These are phyloP conservation scores for Paralichthys olivaceus DNA, from an alignment of 2,113 vertebrate species.

Conservation along the genomic window DNA sequence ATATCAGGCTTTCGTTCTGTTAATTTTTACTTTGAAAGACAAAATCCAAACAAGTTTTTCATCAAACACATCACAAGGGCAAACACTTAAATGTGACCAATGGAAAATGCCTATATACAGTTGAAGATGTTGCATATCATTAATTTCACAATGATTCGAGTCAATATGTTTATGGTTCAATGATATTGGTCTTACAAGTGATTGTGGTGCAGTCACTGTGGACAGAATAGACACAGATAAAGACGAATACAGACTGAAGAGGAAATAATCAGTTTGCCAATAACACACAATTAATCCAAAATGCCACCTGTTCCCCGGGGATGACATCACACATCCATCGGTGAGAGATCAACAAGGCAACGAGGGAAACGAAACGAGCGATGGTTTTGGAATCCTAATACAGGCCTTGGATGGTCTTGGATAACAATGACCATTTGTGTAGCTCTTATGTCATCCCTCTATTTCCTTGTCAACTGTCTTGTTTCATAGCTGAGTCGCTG, in stretches of 20 bases:
- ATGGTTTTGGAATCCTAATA: slow-evolving; percentile 39
- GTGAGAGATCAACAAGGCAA: slow-evolving; percentile 39
- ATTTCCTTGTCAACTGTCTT: slow-evolving; percentile 17
- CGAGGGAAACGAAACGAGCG: slow-evolving; percentile 8
- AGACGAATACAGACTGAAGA: slow-evolving; percentile 13
- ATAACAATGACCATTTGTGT: slow-evolving; percentile 28
- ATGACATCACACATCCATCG: slow-evolving; percentile 26
- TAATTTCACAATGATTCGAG: not conserved
- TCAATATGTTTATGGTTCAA: not conserved
- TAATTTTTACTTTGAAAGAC: not conserved
- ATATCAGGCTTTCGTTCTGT: slow-evolving; percentile 11
- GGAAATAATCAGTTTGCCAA: slow-evolving; percentile 43
- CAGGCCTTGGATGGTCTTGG: slow-evolving; percentile 2
- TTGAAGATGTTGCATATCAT: not conserved
- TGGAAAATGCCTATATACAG: not conserved
- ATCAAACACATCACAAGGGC: not conserved
- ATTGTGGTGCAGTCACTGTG: not conserved
- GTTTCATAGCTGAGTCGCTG: not conserved
- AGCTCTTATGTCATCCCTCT: slow-evolving; percentile 29
- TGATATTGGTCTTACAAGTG: slow-evolving; percentile 2
- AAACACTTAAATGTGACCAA: not conserved
- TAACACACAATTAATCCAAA: slow-evolving; percentile 49
- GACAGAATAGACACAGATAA: not conserved
- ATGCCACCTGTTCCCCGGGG: slow-evolving; percentile 19
- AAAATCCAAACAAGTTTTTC: too few relatives aligned